Base-by-base conservation (phyloP, 2,113 vertebrate species). In the Anser cygnoides region DNA sequence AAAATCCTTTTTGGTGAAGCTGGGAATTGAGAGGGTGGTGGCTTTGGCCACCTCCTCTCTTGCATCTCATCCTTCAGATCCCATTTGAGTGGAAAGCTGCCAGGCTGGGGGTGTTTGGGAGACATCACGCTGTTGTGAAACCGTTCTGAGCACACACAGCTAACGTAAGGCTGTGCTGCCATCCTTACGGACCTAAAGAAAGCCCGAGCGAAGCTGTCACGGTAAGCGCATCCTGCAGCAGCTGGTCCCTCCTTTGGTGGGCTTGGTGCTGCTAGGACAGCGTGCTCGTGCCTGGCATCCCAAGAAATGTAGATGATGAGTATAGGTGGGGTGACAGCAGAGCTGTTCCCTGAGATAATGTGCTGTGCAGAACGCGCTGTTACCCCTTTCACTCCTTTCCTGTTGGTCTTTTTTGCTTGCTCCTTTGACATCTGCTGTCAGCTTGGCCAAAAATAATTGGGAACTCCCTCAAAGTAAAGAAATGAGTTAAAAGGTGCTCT, bases 391-490 rank as follows among this genome's bases (percentile, higher is more conserved):
- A 9, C 67, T 77, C 8, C 5, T 41, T 92, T 94, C 52, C 2
- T 49, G 20, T 90, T 26, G 43, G 50, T 71, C 72, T 76, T 77
- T 81, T 72, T 55, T 43, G 12, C 71, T 85, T 43, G 13, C 54
- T 91, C 65, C 65, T 62, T 76, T 92, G 84, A 72, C 73, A 52
- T 87, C 80, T 91, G 20, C 84, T 59, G 58, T 83, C 75, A 73
- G 74, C 74, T 58, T 39, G 82, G 77, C 95, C 93, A 93, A 95
- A 92, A 93, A 82, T 91, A 94, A 89, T 76, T 84, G 94, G 91
- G 37, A 95, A 87, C 89, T 91, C 93, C 95, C 87, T 97, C 84
- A 96, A 93, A 97, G 70, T 82, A 87, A 95, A 95, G 94, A 94
- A 94, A 59, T 29, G 19, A 85, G 49, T 84, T 44, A 46, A 73